Evolutionary conservation across 2,113 vertebrate species (phyloP).

Genomic region (Melanostigma gelatinosum): DNA sequence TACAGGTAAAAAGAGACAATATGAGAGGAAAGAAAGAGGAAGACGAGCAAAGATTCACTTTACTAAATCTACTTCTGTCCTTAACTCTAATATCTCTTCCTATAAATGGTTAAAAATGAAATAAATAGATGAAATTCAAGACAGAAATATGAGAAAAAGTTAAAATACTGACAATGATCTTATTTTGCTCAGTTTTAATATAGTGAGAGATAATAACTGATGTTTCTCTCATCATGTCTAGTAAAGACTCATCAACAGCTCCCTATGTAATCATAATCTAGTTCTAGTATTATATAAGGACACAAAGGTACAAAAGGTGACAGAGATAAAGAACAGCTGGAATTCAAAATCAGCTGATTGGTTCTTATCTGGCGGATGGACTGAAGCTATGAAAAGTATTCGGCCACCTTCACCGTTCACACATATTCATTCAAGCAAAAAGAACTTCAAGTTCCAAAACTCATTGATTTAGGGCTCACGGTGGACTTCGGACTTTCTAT

Average conservation of each 20-base stretch:
- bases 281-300: not conserved
- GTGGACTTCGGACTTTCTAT: not conserved
- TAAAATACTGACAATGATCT: too few relatives aligned
- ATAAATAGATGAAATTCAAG: too few relatives aligned
- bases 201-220: too few relatives aligned
- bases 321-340: constrained; percentile 14
- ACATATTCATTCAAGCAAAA: constrained; percentile 15
- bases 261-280: constrained; percentile 10
- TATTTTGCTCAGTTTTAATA: too few relatives aligned
- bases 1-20: too few relatives aligned
- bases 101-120: too few relatives aligned
- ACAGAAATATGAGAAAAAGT: too few relatives aligned
- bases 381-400: constrained; percentile 1
- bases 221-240: too few relatives aligned
- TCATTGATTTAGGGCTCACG: not conserved
- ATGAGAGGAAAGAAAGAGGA: too few relatives aligned
- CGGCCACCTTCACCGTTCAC: constrained; percentile 24
- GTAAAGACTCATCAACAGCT: not conserved
- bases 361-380: not conserved
- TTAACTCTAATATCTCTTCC: too few relatives aligned
- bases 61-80: too few relatives aligned
- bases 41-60: too few relatives aligned
- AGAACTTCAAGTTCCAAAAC: not conserved
- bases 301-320: constrained; percentile 20
- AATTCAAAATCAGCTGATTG: constrained; percentile 11